Evolutionary conservation across 2,888 invertebrate species (phyloP), one percentile per base, ranked within the genome.

Genomic region (Eremobia ochroleuca): DNA sequence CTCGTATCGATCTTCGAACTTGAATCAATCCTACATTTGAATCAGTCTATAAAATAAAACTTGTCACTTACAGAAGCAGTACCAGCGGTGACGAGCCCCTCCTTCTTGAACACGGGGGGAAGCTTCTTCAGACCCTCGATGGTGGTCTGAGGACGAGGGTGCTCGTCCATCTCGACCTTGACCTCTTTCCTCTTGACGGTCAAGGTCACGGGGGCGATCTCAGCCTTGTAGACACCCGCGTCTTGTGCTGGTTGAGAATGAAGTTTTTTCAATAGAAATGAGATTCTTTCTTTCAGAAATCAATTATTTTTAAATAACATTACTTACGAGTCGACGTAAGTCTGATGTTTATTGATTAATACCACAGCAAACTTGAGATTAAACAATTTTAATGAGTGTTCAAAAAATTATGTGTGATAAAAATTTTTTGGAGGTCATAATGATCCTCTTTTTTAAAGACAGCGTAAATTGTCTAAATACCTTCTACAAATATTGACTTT

Each of bases 31-130:
- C 58, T 28, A 58, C 15, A 15, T 59, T 18, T 28, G 18, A 59
- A 61, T 21, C 31, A 21, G 5, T 21, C 31, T 31, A 34, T 25
- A 62, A 34, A 13, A 34, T 34, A 8, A 73, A 58, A 68, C 28
- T 18, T 18, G 5, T 59, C 2, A 91, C 97, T 97, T 95, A 99
- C 99, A 5, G 99, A 99, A 68, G 99, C 99, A 85, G 98, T 98
- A 28, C 99, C 99, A 78, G 99, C 99, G 11, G 99, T 99, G 25
- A 99, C 99, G 3, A 98, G 97, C 0, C 99, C 99, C 87, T 98
- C 98, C 94, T 99, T 99, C 95, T 99, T 99, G 97, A 99, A 99
- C 31, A 99, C 97, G 0, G 99, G 97, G 0, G 98, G 97, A 75
- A 99, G 97, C 93, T 99, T 99, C 88, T 98, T 97, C 46, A 99